Conservation (phyloP, 2,797 vertebrate genomes). For the Sebastes goodei region DNA sequence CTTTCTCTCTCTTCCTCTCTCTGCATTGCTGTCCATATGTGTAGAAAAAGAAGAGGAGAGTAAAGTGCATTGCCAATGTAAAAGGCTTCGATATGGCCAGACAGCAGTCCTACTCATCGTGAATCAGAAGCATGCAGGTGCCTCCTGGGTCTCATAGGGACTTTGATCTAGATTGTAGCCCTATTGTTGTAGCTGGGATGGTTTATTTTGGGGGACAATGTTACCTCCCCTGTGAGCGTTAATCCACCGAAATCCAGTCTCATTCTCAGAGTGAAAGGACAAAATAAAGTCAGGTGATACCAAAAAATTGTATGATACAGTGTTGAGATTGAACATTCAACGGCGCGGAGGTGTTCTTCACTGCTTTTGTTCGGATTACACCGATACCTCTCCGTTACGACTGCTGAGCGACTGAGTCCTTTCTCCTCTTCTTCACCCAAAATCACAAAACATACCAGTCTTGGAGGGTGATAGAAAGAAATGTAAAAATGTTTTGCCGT, state of each 20-base stretch:
- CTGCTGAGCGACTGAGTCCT: slow-evolving; percentile 36
- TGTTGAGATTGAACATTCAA: slow-evolving; percentile 55
- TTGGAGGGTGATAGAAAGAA: slow-evolving; percentile 66
- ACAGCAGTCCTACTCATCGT: slow-evolving; percentile 65
- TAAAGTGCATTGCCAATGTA: slow-evolving; percentile 84
- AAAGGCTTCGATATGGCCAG: slow-evolving; percentile 70
- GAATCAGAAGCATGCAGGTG: slow-evolving; percentile 81
- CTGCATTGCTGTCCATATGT: slow-evolving; percentile 45
- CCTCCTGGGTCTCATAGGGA: slow-evolving; percentile 61
- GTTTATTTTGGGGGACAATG: slow-evolving; percentile 17
- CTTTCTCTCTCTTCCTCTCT: slow-evolving; percentile 36
- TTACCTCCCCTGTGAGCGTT: slow-evolving; percentile 36
- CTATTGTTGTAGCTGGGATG: slow-evolving; percentile 51
- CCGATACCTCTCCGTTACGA: slow-evolving; percentile 5
- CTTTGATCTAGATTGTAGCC: slow-evolving; percentile 57
- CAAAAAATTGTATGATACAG: slow-evolving; percentile 53
- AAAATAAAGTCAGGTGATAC: slow-evolving; percentile 53
- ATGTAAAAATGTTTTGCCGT: slow-evolving; percentile 66
- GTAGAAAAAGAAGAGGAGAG: slow-evolving; percentile 76
- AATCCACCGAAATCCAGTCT: slow-evolving; percentile 57
- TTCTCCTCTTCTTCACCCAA: slow-evolving; percentile 50
- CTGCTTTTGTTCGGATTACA: slow-evolving; percentile 44
- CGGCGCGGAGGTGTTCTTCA: slow-evolving; percentile 38
- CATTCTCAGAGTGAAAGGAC: slow-evolving; percentile 44
- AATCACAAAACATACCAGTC: slow-evolving; percentile 52